A percentile compares a stretch with the other conserved stretches of the same genome.
Conservation (phyloP, 2,888 invertebrate genomes). For the Eupithecia tripunctaria region DNA sequence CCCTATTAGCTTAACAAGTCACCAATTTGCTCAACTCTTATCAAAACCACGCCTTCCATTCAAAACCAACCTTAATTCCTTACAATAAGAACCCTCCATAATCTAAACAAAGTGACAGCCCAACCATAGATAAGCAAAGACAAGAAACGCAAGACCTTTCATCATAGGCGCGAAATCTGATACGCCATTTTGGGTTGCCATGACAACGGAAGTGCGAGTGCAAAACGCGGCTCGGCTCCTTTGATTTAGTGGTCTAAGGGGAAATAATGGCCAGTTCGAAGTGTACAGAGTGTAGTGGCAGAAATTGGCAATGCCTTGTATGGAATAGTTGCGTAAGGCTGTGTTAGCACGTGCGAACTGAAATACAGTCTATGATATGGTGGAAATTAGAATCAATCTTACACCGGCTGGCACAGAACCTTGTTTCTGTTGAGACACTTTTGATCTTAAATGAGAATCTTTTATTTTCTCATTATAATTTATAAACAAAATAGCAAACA, state of each 20-base stretch:
- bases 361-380: conserved; percentile 28
- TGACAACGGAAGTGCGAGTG: conserved; percentile 67
- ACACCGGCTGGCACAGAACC: neutral
- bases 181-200: conserved; percentile 67
- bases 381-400: conserved; percentile 19
- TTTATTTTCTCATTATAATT: no score
- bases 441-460: neutral
- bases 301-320: conserved; percentile 59
- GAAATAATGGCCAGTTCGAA: conserved; percentile 57
- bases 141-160: conserved; percentile 49
- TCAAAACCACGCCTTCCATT: conserved; percentile 32
- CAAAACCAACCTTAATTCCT: conserved; percentile 23
- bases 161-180: conserved; percentile 71
- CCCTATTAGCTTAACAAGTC: conserved; percentile 28
- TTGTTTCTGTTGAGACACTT: neutral
- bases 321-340: conserved; percentile 42
- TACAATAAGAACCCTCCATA: conserved; percentile 7
- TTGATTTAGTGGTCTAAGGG: conserved; percentile 68
- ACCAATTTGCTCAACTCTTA: conserved; percentile 28
- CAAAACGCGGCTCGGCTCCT: conserved; percentile 58
- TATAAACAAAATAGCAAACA: neutral
- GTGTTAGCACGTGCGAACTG: conserved; percentile 36
- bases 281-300: conserved; percentile 41
- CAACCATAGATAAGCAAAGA: conserved; percentile 34
- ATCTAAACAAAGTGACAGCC: conserved; percentile 29